phyloP scores from a whole-genome alignment of 2,113 vertebrate genomes.

The Raja brachyura region DNA sequence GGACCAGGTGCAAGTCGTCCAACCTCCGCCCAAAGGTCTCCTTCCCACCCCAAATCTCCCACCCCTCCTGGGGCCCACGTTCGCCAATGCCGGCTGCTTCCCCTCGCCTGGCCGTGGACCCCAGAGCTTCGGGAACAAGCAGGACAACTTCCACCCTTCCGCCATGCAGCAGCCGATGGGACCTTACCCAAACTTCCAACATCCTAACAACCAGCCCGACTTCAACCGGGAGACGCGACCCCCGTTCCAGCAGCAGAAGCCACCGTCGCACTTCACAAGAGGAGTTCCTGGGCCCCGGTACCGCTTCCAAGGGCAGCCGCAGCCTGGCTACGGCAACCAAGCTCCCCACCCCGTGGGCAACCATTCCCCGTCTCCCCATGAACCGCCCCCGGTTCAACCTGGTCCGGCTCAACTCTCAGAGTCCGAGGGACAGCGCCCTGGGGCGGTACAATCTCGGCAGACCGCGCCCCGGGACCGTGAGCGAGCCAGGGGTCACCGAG shows the following conservation, averaged over 20 bases:
- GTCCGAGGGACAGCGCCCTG: slow-evolving; percentile 56
- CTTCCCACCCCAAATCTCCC: slow-evolving; percentile 60
- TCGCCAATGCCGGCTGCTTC: slow-evolving; percentile 38
- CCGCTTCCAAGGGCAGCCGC: slow-evolving; percentile 48
- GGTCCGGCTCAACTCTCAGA: slow-evolving; percentile 65
- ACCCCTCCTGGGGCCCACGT: slow-evolving; percentile 48
- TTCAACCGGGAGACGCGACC: background rate
- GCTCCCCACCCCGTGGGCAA: slow-evolving; percentile 46
- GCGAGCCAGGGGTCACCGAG: slow-evolving; percentile 55
- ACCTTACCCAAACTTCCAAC: background rate
- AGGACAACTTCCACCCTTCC: slow-evolving; percentile 65
- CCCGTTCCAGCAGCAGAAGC: background rate
- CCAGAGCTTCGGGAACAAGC: slow-evolving; percentile 47
- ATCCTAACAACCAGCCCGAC: background rate
- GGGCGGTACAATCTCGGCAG: slow-evolving; percentile 69
- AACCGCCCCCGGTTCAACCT: slow-evolving; percentile 64
- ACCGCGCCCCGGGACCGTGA: slow-evolving; percentile 64
- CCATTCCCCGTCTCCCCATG: slow-evolving; percentile 44
- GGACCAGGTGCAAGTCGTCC: background rate
- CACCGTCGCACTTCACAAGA: slow-evolving; percentile 39
- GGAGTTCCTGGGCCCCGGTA: slow-evolving; percentile 50
- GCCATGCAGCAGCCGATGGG: slow-evolving; percentile 53
- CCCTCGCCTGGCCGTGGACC: slow-evolving; percentile 62
- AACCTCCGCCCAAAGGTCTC: slow-evolving; percentile 59
- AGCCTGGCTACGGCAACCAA: slow-evolving; percentile 48